A percentile compares a stretch with the other conserved stretches of the same genome.
Conservation (phyloP, 2,888 invertebrate genomes). For the Cheilosia impressa region DNA sequence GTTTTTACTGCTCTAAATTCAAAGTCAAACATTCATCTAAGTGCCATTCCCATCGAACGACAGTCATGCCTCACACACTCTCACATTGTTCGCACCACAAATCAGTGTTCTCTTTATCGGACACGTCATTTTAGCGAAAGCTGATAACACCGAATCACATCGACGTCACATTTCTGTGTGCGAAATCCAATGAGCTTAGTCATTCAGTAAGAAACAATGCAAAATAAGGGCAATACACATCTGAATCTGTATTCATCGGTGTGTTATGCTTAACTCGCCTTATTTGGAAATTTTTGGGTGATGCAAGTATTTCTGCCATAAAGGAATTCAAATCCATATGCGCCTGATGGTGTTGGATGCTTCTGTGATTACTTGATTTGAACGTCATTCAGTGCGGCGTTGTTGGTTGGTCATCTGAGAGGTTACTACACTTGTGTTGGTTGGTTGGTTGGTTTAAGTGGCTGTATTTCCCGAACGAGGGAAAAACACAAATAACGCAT, state of each 20-base stretch:
- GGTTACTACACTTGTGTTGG: slow-evolving; percentile 30
- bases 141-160: slow-evolving; percentile 54
- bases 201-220: slow-evolving; percentile 19
- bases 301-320: slow-evolving; percentile 48
- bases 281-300: slow-evolving; percentile 57
- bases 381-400: slow-evolving; percentile 16
- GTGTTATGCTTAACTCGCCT: slow-evolving; percentile 53
- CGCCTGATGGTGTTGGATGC: slow-evolving; percentile 26
- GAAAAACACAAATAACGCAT: no score
- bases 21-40: no score
- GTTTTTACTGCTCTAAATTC: no score
- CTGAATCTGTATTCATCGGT: slow-evolving; percentile 23
- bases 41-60: no score
- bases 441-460: no score
- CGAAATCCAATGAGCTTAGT: slow-evolving; percentile 66
- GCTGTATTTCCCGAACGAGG: no score
- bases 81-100: not conserved
- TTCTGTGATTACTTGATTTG: slow-evolving; percentile 37
- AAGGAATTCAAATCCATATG: slow-evolving; percentile 22
- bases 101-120: slow-evolving; percentile 27
- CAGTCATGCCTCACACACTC: no score
- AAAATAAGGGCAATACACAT: slow-evolving; percentile 62
- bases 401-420: slow-evolving; percentile 26
- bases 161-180: slow-evolving; percentile 44
- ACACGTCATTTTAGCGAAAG: slow-evolving; percentile 72